Evolutionary conservation across 1,140 invertebrate genomes (phyloP), one percentile per base, ranked within the genome.

Genomic region (Palaemon carinicauda): DNA sequence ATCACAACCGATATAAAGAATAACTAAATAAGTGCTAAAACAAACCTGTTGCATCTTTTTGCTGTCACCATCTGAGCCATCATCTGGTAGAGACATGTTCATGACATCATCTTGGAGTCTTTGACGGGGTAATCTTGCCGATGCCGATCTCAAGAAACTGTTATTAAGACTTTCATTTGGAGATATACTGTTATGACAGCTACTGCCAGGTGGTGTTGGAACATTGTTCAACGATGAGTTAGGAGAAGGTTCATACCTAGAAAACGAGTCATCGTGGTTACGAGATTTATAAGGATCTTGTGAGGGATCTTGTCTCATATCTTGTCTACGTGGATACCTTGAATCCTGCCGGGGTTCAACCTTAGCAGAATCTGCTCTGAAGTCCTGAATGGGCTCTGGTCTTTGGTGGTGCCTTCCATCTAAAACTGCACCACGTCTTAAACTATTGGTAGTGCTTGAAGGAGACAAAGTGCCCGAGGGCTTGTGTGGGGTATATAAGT

Each of bases 81-180:
- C 88, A 82, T 89, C 89, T 24, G 85, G 88, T 52, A 89, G 80
- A 33, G 88, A 90, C n/a, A 87, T 88, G 69, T 90, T 90, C 50
- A 88, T 83, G 51, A 87, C 69, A 85, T 90, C 89, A 27, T 89
- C 87, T 21, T 89, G 84, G 29, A 89, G 91, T 89, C 90, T 92
- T 75, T 24, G 91, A 89, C 94, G 93, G 31, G 95, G 94, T 85
- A 96, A 91, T 54, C 96, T 92, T 3, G 96, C 96, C 90, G 95
- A 96, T 17, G 96, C 96, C 24, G 96, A 96, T 90, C 96, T 93
- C 84, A 93, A 92, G 90, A 95, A 95, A 89, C 93, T 94, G 81
- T 94, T 93, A 87, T 89, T 91, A 89, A 91, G 90, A 19, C 89
- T 89, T 24, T 88, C 88, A 89, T 90, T 90, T 15, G 90, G 89